Percentiles rank a stretch among this genome's conserved stretches.
phyloP scores from a whole-genome alignment of 2,113 vertebrate species.

The Bostrychus sinensis region DNA sequence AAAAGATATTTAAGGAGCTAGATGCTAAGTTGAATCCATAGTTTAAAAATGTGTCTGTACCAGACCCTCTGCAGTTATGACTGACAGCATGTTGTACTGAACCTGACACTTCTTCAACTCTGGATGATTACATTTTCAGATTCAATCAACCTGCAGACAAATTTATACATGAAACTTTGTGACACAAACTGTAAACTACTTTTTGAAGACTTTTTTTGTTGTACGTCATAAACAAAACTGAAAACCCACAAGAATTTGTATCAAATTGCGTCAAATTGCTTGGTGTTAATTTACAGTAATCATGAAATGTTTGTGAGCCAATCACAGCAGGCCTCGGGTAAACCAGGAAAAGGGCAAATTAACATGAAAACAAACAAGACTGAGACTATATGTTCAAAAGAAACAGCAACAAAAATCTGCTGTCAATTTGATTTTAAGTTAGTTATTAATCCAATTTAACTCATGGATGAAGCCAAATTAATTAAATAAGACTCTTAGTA shows the following conservation, averaged over 20 bases:
- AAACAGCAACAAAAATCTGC: background rate
- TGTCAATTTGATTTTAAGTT: background rate
- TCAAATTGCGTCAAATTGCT: background rate
- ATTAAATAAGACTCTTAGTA: too few species aligned
- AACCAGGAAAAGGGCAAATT: background rate
- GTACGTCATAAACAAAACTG: background rate
- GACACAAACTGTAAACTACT: background rate
- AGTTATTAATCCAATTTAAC: too few species aligned
- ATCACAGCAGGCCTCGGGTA: background rate
- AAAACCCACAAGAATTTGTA: too few species aligned
- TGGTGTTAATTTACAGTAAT: background rate
- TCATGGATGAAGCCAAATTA: too few species aligned
- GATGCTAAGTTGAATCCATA: background rate
- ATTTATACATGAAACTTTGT: background rate
- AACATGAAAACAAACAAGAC: background rate
- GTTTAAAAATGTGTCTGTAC: background rate
- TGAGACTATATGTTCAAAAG: background rate
- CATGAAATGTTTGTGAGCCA: background rate
- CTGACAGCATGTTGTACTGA: background rate
- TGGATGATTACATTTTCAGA: conserved; percentile 1
- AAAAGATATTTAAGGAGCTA: too few species aligned
- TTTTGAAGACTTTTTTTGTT: background rate
- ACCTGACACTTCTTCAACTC: background rate
- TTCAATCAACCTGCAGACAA: background rate
- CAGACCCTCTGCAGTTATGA: background rate